Conservation (phyloP, 1,140 invertebrate species). For the Proales similis region DNA sequence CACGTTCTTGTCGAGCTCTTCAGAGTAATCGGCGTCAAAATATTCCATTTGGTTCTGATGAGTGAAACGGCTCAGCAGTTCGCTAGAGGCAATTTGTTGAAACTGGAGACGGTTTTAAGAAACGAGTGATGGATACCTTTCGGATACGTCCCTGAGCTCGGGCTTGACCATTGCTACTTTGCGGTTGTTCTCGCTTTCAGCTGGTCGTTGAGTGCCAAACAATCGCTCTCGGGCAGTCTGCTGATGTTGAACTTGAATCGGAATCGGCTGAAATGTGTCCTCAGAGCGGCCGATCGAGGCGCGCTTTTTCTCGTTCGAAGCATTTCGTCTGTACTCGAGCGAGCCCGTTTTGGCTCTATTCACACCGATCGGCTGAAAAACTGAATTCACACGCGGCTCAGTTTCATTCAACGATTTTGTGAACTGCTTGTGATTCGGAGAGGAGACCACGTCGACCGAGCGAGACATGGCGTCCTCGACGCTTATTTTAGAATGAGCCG, state of each 20-base stretch:
- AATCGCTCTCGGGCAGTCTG: conserved; percentile 24
- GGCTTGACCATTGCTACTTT: conserved; percentile 36
- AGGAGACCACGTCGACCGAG: too few relatives aligned
- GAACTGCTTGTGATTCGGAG: too few relatives aligned
- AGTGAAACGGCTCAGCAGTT: conserved; percentile 17
- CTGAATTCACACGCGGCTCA: too few relatives aligned
- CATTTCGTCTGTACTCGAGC: too few relatives aligned
- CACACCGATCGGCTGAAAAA: too few relatives aligned
- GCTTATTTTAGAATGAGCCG: too few relatives aligned
- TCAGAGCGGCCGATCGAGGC: conserved; percentile 25
- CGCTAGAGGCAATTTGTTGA: too few relatives aligned
- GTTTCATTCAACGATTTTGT: too few relatives aligned
- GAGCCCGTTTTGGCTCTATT: too few relatives aligned
- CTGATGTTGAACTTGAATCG: conserved; percentile 17
- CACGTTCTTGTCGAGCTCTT: conserved; percentile 34
- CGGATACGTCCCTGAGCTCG: conserved; percentile 13
- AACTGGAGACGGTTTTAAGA: neutral
- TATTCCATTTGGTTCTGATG: conserved; percentile 38
- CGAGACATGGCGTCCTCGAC: too few relatives aligned
- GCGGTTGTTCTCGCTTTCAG: conserved; percentile 12
- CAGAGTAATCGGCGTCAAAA: conserved; percentile 35
- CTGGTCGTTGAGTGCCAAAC: conserved; percentile 18
- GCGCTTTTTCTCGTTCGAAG: conserved; percentile 36
- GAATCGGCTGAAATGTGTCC: neutral
- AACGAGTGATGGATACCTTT: neutral